Evolutionary conservation across 2,888 invertebrate genomes (phyloP).

Genomic region (Chydorus sphaericus): DNA sequence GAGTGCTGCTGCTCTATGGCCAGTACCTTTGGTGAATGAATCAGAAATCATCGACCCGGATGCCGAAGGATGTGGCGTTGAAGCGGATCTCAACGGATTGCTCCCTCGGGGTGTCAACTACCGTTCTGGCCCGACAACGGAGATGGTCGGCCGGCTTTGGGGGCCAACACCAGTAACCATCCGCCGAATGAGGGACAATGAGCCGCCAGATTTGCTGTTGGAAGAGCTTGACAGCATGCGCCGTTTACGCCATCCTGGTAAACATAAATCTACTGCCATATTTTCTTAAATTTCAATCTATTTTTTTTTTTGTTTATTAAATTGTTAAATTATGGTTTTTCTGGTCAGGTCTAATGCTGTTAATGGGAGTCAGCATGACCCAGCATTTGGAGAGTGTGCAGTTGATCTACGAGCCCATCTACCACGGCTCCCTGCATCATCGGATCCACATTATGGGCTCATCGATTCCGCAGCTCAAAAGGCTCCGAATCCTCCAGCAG

Average conservation of each 20-base stretch:
- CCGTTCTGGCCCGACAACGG: constrained; percentile 20
- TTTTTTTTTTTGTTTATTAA: constrained; percentile 3
- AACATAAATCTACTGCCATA: neutral
- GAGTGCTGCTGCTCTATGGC: constrained; percentile 19
- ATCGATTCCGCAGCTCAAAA: constrained; percentile 1
- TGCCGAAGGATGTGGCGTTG: neutral
- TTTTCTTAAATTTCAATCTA: constrained; percentile 15
- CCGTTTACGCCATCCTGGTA: constrained; percentile 8
- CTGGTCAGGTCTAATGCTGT: constrained; percentile 29
- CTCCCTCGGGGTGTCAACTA: constrained; percentile 3
- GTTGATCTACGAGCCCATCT: constrained; percentile 31
- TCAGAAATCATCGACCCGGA: constrained; percentile 15
- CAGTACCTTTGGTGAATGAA: constrained; percentile 20
- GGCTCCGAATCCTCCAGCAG: constrained; percentile 26
- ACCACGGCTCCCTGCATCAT: constrained; percentile 30
- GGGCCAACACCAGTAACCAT: constrained; percentile 22
- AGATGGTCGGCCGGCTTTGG: constrained; percentile 22
- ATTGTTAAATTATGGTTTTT: constrained; percentile 23
- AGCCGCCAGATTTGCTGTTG: constrained; percentile 27
- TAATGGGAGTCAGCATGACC: constrained; percentile 32
- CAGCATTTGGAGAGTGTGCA: constrained; percentile 28
- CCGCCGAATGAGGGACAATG: constrained; percentile 18
- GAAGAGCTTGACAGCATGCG: constrained; percentile 24
- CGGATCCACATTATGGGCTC: constrained; percentile 24
- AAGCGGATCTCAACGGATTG: neutral